Percentiles rank a stretch among this genome's conserved stretches.
Evolutionary conservation across 2,888 invertebrate genomes (phyloP).

Genomic region (Eulithis testata): DNA sequence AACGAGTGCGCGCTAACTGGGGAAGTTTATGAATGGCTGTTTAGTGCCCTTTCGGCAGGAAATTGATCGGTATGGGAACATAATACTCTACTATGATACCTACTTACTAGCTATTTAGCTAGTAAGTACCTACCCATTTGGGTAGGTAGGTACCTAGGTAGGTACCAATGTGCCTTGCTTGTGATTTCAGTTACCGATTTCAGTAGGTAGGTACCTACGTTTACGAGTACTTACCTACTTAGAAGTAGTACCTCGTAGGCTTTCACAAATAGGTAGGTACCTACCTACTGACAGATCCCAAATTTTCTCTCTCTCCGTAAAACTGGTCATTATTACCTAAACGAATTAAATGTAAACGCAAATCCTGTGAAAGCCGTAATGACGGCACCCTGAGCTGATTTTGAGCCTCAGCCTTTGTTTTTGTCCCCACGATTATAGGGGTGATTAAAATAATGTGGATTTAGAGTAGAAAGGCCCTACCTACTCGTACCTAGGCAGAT

Average conservation of each 20-base stretch:
- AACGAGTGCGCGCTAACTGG: constrained; percentile 60
- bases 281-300: neutral
- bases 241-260: no score
- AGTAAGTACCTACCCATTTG: constrained; percentile 16
- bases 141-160: neutral
- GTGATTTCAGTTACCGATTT: neutral
- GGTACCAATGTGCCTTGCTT: neutral
- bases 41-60: constrained; percentile 61
- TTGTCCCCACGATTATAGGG: neutral
- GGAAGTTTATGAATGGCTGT: constrained; percentile 63
- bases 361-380: constrained; percentile 11
- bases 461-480: neutral
- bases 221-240: no score
- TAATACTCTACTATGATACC: no score
- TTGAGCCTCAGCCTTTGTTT: constrained; percentile 8
- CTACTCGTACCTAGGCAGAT: neutral
- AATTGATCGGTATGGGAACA: constrained; percentile 52
- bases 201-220: no score
- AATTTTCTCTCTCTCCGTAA: constrained; percentile 3
- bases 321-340: constrained; percentile 9
- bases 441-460: constrained; percentile 6
- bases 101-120: no score
- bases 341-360: constrained; percentile 10
- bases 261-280: neutral
- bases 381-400: constrained; percentile 10